Evolutionary conservation across 2,888 invertebrate genomes (phyloP).

Genomic region (Neoascia interrupta): DNA sequence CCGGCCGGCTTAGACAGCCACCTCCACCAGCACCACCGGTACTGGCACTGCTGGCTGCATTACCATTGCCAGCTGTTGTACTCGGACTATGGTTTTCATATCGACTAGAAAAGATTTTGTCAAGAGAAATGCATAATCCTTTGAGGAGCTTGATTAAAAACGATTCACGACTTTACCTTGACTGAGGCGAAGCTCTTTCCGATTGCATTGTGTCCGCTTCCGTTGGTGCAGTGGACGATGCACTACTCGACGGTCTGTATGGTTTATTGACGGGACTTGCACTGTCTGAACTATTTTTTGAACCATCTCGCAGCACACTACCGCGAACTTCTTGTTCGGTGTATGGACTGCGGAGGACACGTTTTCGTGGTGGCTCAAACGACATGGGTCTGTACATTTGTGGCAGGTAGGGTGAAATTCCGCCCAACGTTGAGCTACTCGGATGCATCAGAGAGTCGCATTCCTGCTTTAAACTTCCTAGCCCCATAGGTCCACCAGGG

Average conservation of each 20-base stretch:
- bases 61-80: constrained; percentile 77
- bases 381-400: constrained; percentile 79
- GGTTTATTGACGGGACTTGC: constrained; percentile 80
- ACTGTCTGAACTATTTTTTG: constrained; percentile 79
- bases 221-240: constrained; percentile 79
- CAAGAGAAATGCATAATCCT: too few relatives aligned
- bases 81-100: constrained; percentile 80
- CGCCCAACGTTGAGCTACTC: constrained; percentile 76
- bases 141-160: not conserved
- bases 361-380: constrained; percentile 81
- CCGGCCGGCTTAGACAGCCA: constrained; percentile 74
- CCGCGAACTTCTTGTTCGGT: constrained; percentile 81
- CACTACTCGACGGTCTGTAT: constrained; percentile 79
- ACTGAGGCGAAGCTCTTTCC: constrained; percentile 79
- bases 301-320: constrained; percentile 84
- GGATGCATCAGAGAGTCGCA: constrained; percentile 80
- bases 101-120: constrained; percentile 76
- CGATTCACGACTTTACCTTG: constrained; percentile 75
- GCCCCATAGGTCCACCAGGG: constrained; percentile 70
- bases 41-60: constrained; percentile 72
- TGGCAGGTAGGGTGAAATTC: constrained; percentile 79
- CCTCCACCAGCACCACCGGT: constrained; percentile 41
- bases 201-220: constrained; percentile 80
- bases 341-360: constrained; percentile 82
- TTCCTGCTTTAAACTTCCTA: constrained; percentile 78